Evolutionary conservation across 2,888 invertebrate species (phyloP), one percentile per base, ranked within the genome.

Genomic region (Caenorhabditis drosophilae): DNA sequence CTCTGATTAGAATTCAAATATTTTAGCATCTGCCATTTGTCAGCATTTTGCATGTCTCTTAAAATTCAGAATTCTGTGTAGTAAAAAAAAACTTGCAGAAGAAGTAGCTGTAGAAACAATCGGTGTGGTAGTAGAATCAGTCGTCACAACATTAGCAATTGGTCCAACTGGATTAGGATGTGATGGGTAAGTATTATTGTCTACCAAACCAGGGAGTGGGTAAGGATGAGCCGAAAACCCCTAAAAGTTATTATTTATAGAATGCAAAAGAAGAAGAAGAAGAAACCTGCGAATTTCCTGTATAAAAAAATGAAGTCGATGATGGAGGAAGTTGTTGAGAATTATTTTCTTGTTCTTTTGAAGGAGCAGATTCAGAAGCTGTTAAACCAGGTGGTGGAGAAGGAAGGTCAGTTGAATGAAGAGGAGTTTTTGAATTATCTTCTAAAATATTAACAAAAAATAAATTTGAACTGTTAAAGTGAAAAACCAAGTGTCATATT

Each of bases 141-240:
- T 36, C 4, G 36, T 36, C 16, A 16, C n/a, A 40, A 22, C 20
- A 15, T 20, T n/a, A 20, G 40, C 6, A 40, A 7, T 40, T 35
- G 60, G 50, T 0, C 40, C 46, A 0, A 45, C 53, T 2, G 38
- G 1, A 18, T 54, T 45, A 31, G 31, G 63, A 38, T 64, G 63
- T 3, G 63, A 64, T 1, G 54, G 16, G 20, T 58, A 34, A 1
- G 58, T 64, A 2, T 36, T 12, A 23, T 57, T 57, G 22, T 66
- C 64, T 23, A 66, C 49, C 0, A 66, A 31, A 2, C 64, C 64
- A 0, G 64, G 59, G 0, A 66, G 55, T 16, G 64, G 64, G 12
- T 59, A 59, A 3, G 64, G 64, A 44, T 59, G 59, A 25, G 35
- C 38, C 0, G 64, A 66, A 51, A 66, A 66, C 18, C 64, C 64